These are phyloP conservation scores for Pachypanchax playfairii DNA, from an alignment of 2,113 vertebrate species.

Conservation along the genomic window DNA sequence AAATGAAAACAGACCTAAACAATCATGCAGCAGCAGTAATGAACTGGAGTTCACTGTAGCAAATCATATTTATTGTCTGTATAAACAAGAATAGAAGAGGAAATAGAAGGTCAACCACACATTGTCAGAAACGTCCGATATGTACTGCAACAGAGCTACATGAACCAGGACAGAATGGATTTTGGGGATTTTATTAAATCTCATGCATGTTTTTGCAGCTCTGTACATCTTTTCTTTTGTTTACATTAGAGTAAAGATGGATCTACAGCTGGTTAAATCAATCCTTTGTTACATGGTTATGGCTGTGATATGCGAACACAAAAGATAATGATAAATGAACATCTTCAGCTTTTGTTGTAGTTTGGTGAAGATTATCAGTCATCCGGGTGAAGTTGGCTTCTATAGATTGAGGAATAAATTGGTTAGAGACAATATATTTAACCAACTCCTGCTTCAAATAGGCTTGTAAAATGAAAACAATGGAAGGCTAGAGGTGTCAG, in stretches of 20 bases:
- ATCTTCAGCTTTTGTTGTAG: too few species aligned
- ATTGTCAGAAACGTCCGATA: not conserved
- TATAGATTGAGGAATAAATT: too few species aligned
- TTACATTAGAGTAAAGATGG: not conserved
- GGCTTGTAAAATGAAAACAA: too few species aligned
- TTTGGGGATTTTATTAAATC: not conserved
- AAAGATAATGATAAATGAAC: not conserved
- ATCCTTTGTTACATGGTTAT: not conserved
- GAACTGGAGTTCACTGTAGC: not conserved
- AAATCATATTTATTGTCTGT: slow-evolving; percentile 50
- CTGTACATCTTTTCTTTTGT: not conserved
- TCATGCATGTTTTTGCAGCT: not conserved
- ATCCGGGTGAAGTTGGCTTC: too few species aligned
- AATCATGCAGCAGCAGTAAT: slow-evolving; percentile 9
- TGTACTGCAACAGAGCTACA: not conserved
- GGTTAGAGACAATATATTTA: too few species aligned
- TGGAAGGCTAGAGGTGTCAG: too few species aligned
- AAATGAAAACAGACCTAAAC: slow-evolving; percentile 20
- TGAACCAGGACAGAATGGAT: not conserved
- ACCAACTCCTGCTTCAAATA: too few species aligned
- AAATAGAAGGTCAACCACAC: not conserved
- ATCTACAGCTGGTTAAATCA: not conserved
- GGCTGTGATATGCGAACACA: not conserved
- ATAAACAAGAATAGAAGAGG: slow-evolving; percentile 22
- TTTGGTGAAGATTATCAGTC: too few species aligned